These are phyloP conservation scores for Xanthorhoe spadicearia DNA, from an alignment of 2,888 invertebrate genomes.

Conservation along the genomic window DNA sequence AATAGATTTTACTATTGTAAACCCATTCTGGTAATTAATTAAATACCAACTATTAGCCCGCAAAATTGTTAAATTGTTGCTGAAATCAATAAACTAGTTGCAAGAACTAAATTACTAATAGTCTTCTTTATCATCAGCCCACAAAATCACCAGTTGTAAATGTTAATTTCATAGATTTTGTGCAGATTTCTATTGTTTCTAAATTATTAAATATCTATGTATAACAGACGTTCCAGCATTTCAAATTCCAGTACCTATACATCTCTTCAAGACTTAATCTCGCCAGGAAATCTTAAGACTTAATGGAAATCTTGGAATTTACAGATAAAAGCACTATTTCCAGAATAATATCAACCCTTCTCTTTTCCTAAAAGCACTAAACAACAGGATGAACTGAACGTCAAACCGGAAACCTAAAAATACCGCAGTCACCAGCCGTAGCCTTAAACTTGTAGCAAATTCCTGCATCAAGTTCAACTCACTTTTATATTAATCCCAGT, in stretches of 20 bases:
- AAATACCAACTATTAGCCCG: conserved; percentile 25
- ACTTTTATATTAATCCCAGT: conserved; percentile 80
- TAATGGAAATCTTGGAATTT: not conserved
- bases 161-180: too few species aligned
- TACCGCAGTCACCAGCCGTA: conserved; percentile 25
- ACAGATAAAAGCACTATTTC: not conserved
- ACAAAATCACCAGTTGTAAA: too few species aligned
- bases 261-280: not conserved
- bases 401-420: conserved; percentile 30
- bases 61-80: not conserved
- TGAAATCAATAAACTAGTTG: too few species aligned
- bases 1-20: conserved; percentile 42
- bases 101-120: too few species aligned
- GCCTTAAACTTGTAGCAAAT: conserved; percentile 40
- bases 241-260: not conserved
- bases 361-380: conserved; percentile 1
- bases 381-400: conserved; percentile 12
- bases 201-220: not conserved
- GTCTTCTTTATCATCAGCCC: too few species aligned
- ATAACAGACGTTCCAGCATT: too few species aligned
- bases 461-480: conserved; percentile 51
- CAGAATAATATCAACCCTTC: not conserved
- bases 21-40: conserved; percentile 37
- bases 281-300: too few species aligned
- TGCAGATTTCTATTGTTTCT: too few species aligned